phyloP scores from a whole-genome alignment of 2,797 vertebrate genomes.

The Gadopsis bispinosus region DNA sequence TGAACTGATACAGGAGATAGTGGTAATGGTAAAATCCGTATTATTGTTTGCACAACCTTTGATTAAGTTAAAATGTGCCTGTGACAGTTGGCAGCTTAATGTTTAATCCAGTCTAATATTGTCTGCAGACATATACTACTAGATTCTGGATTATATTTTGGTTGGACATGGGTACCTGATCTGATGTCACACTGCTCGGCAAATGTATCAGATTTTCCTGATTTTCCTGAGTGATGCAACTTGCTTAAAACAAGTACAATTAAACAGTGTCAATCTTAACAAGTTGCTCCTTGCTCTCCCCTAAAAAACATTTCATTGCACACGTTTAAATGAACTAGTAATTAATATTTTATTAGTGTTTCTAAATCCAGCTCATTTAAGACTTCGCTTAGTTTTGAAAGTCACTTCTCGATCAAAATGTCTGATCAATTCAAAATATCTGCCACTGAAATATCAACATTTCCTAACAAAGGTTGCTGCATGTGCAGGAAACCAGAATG shows the following conservation, averaged over 20 bases:
- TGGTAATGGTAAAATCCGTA: neutral
- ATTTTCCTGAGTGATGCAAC: neutral
- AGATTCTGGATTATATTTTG: conserved; percentile 41
- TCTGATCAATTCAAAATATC: neutral
- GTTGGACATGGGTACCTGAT: neutral
- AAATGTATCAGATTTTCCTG: neutral
- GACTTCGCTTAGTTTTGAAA: neutral
- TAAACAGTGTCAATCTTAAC: neutral
- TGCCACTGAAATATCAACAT: neutral
- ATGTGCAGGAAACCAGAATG: neutral
- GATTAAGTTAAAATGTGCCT: conserved; percentile 13
- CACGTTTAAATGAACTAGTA: neutral
- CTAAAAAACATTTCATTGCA: neutral
- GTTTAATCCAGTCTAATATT: conserved; percentile 50
- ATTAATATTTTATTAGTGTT: neutral
- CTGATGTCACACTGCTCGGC: neutral
- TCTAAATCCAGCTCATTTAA: neutral
- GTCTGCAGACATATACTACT: conserved; percentile 28
- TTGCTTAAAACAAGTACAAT: neutral
- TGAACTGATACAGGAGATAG: neutral
- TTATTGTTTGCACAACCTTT: neutral
- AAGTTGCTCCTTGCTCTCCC: neutral
- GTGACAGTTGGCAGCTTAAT: conserved; percentile 37
- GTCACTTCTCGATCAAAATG: neutral
- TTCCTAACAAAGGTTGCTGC: neutral